Evolutionary conservation across 1,140 invertebrate species (phyloP), one percentile per base, ranked within the genome.

Genomic region (Episyrphus balteatus): DNA sequence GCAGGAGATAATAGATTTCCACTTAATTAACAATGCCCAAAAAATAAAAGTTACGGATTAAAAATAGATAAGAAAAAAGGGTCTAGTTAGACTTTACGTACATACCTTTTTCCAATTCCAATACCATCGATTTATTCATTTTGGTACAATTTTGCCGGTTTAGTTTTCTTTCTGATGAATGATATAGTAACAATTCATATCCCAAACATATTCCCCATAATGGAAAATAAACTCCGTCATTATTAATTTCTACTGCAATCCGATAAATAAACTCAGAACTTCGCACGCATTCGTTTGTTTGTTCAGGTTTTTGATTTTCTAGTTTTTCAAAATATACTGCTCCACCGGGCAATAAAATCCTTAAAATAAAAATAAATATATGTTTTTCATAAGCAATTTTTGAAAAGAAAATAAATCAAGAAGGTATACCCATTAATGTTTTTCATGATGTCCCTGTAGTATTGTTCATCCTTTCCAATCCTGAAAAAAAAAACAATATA

Each of bases 141-240:
- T 80, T 76, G 21, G 62, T 66, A 57, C 84, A 87, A 8, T 52
- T 14, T 13, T 61, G 62, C 44, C 82, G 69, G 37, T 80, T 75
- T 44, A 78, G 71, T 11, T 52, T 51, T 10, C 72, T 67, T 26
- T 77, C 73, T 0, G 81, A 78, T 0, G 78, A 82, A 5, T 86
- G 56, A 46, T 80, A 82, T 13, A 82, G 73, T 19, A 95, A 62
- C 15, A 91, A 61, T 65, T 95, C 85, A 60, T 92, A 91, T 13
- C 91, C 91, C 8, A 92, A 71, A 61, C 92, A 95, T 5, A 84
- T 92, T 2, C 88, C 91, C 72, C 88, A 86, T 18, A 94, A 61
- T 0, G 91, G 90, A 59, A 92, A 92, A 56, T 82, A 81, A 48
- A 81, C 76, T 2, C 80, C 82, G 8, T 78, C 55, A 73, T 81